A percentile compares a stretch with the other conserved stretches of the same genome.
phyloP scores from a whole-genome alignment of 2,888 invertebrate species.

The Acanthosoma haemorrhoidale region DNA sequence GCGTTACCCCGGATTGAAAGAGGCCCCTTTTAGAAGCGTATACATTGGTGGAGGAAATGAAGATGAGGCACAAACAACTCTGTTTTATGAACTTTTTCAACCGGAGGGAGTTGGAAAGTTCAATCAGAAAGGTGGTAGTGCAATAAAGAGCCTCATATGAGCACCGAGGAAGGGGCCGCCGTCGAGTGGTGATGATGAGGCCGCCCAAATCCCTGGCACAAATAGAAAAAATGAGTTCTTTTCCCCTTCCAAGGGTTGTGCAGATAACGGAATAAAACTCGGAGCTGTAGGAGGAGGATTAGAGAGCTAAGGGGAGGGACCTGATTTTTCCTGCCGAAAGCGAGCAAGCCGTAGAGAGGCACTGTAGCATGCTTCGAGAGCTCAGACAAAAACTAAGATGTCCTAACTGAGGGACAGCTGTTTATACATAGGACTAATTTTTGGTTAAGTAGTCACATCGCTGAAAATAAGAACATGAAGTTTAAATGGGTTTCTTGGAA shows the following conservation, averaged over 20 bases:
- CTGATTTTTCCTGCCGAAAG: neutral
- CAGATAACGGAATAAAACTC: conserved; percentile 4
- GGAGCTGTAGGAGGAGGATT: neutral
- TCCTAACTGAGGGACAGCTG: no score
- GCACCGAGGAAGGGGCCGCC: neutral
- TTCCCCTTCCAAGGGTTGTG: neutral
- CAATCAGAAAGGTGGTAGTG: neutral
- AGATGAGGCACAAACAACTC: neutral
- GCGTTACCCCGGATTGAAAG: neutral
- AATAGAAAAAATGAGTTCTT: conserved; percentile 20
- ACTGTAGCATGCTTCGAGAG: no score
- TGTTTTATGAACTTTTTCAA: neutral
- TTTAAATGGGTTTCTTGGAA: no score
- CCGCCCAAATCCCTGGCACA: conserved; percentile 19
- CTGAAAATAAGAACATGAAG: no score
- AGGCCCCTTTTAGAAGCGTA: neutral
- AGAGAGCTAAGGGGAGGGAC: neutral
- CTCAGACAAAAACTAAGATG: no score
- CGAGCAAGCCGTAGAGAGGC: no score
- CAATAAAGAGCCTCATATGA: conserved; percentile 3
- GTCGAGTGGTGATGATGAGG: neutral
- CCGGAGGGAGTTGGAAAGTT: neutral
- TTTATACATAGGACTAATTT: no score
- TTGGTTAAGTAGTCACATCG: no score
- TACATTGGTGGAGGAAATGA: neutral